Conservation (phyloP, 2,113 vertebrate genomes). For the Neomonachus schauinslandi region DNA sequence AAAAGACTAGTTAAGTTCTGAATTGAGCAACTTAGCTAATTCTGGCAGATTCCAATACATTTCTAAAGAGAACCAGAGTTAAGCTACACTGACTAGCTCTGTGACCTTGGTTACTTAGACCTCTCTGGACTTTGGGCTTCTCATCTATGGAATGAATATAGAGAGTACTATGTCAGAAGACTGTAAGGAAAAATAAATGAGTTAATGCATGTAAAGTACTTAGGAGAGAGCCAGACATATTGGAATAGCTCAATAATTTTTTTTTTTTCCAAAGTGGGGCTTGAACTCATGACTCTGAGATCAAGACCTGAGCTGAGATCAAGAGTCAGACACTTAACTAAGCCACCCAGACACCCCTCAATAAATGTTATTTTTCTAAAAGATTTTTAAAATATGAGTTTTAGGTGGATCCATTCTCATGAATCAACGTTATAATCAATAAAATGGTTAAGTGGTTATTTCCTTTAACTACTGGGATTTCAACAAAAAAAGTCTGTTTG, state of each 20-base stretch:
- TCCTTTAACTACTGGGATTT: not conserved
- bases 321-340: not conserved
- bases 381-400: not conserved
- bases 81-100: not conserved
- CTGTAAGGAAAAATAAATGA: not conserved
- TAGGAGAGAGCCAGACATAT: not conserved
- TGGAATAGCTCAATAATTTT: not conserved
- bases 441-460: not conserved
- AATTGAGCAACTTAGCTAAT: slow-evolving; percentile 26
- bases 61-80: not conserved
- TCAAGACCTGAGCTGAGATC: not conserved
- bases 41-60: not conserved
- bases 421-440: slow-evolving; percentile 14
- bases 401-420: not conserved
- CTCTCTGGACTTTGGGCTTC: not conserved
- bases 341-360: not conserved
- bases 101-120: not conserved
- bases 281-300: not conserved
- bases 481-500: not conserved
- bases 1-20: not conserved
- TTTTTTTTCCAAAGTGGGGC: not conserved
- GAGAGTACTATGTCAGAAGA: not conserved
- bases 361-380: not conserved
- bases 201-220: not conserved
- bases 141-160: not conserved